Evolutionary conservation across 2,113 vertebrate genomes (phyloP).

Genomic region (Puma concolor): DNA sequence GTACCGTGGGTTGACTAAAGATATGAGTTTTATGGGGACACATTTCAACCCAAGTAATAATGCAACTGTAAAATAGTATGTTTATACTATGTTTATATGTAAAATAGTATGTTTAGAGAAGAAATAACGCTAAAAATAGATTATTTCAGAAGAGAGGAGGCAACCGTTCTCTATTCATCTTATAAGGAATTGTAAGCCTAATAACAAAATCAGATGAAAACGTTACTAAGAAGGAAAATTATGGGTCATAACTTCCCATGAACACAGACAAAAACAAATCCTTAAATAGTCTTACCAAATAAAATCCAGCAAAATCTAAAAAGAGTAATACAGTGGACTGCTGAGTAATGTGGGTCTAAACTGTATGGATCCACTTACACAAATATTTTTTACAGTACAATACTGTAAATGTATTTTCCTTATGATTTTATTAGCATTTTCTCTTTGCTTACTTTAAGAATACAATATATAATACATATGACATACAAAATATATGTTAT

Average conservation of each 20-base stretch:
- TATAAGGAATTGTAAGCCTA: background rate
- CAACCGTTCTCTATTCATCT: background rate
- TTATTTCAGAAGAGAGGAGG: background rate
- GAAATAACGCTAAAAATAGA: background rate
- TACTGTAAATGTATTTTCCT: background rate
- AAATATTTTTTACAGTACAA: background rate
- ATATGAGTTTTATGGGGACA: background rate
- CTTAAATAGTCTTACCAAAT: background rate
- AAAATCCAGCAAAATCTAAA: background rate
- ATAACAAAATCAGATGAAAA: background rate
- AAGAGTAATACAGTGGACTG: background rate
- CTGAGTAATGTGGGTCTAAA: background rate
- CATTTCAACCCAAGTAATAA: background rate
- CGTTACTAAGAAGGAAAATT: background rate
- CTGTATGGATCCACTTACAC: background rate
- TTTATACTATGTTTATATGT: too few relatives aligned
- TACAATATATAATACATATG: background rate
- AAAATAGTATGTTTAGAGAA: background rate
- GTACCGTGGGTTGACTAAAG: background rate
- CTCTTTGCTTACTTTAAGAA: background rate
- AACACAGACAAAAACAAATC: background rate
- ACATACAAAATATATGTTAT: background rate
- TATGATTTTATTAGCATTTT: background rate
- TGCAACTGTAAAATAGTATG: background rate
- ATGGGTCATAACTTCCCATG: background rate